These are phyloP conservation scores for Cryptophagus acutangulus DNA, from an alignment of 2,888 invertebrate species.

Conservation along the genomic window DNA sequence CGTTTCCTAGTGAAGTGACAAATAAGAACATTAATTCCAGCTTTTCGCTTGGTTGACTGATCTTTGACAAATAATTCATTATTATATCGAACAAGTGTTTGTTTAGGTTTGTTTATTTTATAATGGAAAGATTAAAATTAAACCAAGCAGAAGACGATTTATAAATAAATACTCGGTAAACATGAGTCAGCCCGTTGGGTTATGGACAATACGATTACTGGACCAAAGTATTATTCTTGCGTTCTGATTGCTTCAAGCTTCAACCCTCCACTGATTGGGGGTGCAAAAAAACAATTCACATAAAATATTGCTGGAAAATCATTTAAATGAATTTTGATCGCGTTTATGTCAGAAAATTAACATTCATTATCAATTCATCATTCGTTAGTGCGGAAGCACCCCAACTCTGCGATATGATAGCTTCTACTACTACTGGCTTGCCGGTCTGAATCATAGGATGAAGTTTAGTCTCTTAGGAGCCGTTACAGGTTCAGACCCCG, in stretches of 20 bases:
- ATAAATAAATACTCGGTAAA: constrained; percentile 40
- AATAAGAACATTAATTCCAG: background rate
- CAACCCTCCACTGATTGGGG: too few species aligned
- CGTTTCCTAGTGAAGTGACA: too few species aligned
- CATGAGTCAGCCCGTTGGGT: too few species aligned
- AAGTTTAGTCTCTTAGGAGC: constrained; percentile 45
- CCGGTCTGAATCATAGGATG: constrained; percentile 47
- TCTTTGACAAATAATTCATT: constrained; percentile 44
- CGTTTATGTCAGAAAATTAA: constrained; percentile 42
- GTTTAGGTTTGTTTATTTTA: constrained; percentile 45
- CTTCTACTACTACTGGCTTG: too few species aligned
- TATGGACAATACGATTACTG: too few species aligned
- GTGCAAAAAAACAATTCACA: too few species aligned
- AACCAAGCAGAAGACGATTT: constrained; percentile 44
- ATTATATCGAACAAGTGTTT: constrained; percentile 43
- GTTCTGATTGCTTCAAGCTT: too few species aligned
- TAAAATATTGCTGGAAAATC: too few species aligned
- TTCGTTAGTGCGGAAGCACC: constrained; percentile 24
- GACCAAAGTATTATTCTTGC: too few species aligned
- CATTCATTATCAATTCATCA: constrained; percentile 44
- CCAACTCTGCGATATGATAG: constrained; percentile 40
- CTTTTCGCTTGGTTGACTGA: constrained; percentile 23
- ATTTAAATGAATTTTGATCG: constrained; percentile 38
- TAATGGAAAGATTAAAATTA: constrained; percentile 48
- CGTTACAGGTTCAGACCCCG: constrained; percentile 46